These are phyloP conservation scores for Carollia perspicillata DNA, from an alignment of 2,113 vertebrate species.

Conservation along the genomic window DNA sequence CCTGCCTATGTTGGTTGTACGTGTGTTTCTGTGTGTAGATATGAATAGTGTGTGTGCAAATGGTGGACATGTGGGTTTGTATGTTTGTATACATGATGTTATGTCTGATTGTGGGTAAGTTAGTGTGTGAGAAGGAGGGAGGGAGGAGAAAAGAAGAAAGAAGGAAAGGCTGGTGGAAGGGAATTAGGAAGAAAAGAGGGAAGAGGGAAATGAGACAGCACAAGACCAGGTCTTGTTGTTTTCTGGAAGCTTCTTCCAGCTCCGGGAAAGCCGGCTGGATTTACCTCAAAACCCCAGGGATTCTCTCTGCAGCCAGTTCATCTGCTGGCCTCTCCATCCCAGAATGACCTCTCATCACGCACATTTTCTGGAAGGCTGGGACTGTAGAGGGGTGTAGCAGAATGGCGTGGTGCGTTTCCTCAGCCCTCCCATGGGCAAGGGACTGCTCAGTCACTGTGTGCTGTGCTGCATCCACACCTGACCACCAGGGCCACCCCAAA, in stretches of 20 bases:
- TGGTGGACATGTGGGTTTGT: background rate
- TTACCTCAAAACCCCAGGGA: background rate
- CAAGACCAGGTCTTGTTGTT: background rate
- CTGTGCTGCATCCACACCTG: background rate
- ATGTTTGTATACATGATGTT: background rate
- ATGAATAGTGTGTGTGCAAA: background rate
- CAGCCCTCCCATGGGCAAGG: background rate
- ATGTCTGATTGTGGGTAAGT: background rate
- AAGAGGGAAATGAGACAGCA: background rate
- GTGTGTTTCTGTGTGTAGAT: background rate
- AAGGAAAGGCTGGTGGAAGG: background rate
- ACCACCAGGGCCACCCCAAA: background rate
- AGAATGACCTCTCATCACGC: background rate
- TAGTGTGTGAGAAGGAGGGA: background rate
- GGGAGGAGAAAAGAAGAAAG: background rate
- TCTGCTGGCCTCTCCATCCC: background rate
- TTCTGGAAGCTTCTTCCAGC: background rate
- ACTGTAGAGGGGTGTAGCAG: background rate
- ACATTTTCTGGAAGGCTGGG: background rate
- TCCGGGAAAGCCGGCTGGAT: background rate
- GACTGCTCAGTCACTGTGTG: background rate
- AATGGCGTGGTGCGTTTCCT: background rate
- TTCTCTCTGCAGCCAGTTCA: constrained; percentile 3
- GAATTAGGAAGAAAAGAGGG: background rate
- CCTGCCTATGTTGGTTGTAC: background rate